Base-by-base conservation (phyloP, 37 sponge, comb jelly and placozoan genomes). In the Beroe forskalii region DNA sequence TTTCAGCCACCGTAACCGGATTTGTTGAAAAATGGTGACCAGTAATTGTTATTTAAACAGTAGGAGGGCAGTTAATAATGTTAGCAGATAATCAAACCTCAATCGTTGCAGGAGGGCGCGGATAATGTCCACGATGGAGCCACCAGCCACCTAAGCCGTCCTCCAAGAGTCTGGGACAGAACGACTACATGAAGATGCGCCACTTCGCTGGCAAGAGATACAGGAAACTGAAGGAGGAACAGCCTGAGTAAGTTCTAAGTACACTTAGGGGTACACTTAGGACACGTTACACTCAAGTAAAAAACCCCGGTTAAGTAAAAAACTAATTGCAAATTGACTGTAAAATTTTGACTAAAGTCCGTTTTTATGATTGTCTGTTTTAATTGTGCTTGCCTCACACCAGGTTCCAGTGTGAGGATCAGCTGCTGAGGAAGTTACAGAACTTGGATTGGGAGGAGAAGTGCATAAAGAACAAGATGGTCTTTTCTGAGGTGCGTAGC, bases 321-420 rank as follows among this genome's bases (percentile, higher is more conserved):
- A n/a, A n/a, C n/a, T n/a, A n/a, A n/a, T n/a, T n/a, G n/a, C n/a
- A n/a, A n/a, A n/a, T n/a, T n/a, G n/a, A n/a, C n/a, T n/a, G n/a
- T n/a, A n/a, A n/a, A n/a, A n/a, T n/a, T n/a, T n/a, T n/a, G n/a
- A n/a, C n/a, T n/a, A n/a, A n/a, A n/a, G n/a, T n/a, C n/a, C n/a
- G n/a, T n/a, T n/a, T 17, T 17, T 6, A 48, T 48, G 55, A 6
- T 48, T 48, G 55, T 48, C 55, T 48, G 12, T 22, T 6, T 55
- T 9, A 63, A 24, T 9, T 27, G 24, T 63, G 66, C 3, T 63
- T n/a, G 3, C 17, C 66, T 28, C 22, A 36, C 3, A 17, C 6
- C 86, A 80, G 86, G 86, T 80, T 80, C 86, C 86, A 44, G 30
- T 80, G 86, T 42, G 86, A 80, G 22, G 86, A 80, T 43, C 55